Evolutionary conservation across 2,888 invertebrate genomes (phyloP).

Genomic region (Ophonus ardosiacus): DNA sequence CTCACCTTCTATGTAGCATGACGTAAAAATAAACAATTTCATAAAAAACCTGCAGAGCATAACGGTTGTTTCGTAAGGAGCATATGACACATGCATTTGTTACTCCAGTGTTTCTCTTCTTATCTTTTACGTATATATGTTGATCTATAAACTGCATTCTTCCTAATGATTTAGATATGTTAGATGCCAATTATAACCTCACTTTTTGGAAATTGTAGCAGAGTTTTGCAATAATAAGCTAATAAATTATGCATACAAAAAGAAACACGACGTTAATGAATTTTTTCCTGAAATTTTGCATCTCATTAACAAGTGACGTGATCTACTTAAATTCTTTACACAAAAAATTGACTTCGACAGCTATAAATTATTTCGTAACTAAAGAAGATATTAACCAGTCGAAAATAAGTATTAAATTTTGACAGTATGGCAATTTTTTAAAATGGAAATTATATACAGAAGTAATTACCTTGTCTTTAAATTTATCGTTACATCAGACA

Average conservation of each 20-base stretch:
- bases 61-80: conserved; percentile 31
- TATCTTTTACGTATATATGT: neutral
- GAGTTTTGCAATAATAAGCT: neutral
- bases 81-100: conserved; percentile 30
- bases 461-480: neutral
- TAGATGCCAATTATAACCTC: conserved; percentile 5
- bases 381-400: conserved; percentile 6
- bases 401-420: neutral
- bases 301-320: conserved; percentile 32
- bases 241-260: conserved; percentile 43
- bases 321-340: conserved; percentile 39
- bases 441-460: neutral
- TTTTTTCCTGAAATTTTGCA: conserved; percentile 36
- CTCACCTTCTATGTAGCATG: conserved; percentile 17
- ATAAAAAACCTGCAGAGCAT: neutral
- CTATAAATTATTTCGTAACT: conserved; percentile 25
- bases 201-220: conserved; percentile 12
- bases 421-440: neutral
- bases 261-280: conserved; percentile 29
- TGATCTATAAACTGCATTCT: neutral
- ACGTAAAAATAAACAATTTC: conserved; percentile 33
- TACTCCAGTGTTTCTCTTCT: neutral
- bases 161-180: neutral
- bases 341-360: neutral
- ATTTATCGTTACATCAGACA: neutral